Percentiles rank a stretch among this genome's conserved stretches.
phyloP scores from a whole-genome alignment of 2,888 invertebrate species.

The Pyrochroa serraticornis region DNA sequence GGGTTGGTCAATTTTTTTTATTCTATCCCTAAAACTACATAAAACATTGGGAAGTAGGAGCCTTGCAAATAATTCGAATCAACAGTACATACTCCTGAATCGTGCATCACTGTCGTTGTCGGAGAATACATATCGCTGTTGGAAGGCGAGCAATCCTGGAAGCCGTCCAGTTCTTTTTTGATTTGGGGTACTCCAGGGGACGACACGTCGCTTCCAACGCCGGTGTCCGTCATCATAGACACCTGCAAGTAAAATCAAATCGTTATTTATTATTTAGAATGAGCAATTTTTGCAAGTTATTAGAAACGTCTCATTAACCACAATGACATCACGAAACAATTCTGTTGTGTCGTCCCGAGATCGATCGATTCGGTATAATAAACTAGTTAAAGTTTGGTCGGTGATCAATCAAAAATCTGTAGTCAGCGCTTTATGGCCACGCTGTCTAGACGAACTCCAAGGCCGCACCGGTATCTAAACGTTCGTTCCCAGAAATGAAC shows the following conservation, averaged over 20 bases:
- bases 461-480: slow-evolving; percentile 20
- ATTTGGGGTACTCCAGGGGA: slow-evolving; percentile 49
- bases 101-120: slow-evolving; percentile 58
- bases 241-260: slow-evolving; percentile 60
- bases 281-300: background rate
- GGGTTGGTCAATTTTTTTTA: too few species aligned
- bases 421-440: slow-evolving; percentile 38
- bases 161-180: slow-evolving; percentile 66
- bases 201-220: slow-evolving; percentile 47
- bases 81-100: slow-evolving; percentile 23
- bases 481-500: slow-evolving; percentile 7
- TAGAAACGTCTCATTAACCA: background rate
- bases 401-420: slow-evolving; percentile 39
- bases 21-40: too few species aligned
- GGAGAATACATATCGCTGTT: slow-evolving; percentile 63
- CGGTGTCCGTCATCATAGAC: slow-evolving; percentile 72
- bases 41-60: too few species aligned
- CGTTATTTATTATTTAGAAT: background rate
- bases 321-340: too few species aligned
- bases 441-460: slow-evolving; percentile 43
- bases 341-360: background rate
- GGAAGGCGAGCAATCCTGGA: slow-evolving; percentile 61
- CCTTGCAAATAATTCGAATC: too few species aligned
- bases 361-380: background rate
- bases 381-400: slow-evolving; percentile 4